A percentile compares a stretch with the other conserved stretches of the same genome.
Conservation (phyloP, 2,888 invertebrate genomes). For the Dicyrtomina minuta region DNA sequence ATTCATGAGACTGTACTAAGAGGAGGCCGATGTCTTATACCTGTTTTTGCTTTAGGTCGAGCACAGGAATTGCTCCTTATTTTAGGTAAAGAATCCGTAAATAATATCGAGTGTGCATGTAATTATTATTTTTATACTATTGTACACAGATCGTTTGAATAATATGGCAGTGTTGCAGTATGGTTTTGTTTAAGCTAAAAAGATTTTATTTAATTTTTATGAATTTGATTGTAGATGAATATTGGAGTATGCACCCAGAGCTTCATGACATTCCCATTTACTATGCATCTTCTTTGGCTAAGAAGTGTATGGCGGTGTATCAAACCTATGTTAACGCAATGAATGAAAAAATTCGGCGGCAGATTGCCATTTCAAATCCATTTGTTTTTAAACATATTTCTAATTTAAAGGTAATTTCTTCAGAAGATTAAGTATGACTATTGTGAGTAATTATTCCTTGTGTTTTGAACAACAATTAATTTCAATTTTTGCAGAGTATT, state of each 20-base stretch:
- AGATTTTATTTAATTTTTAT: not conserved
- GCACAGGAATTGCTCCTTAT: slow-evolving; percentile 95
- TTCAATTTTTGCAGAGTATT: slow-evolving; percentile 77
- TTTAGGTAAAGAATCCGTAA: slow-evolving; percentile 61
- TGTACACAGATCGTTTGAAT: too few relatives aligned
- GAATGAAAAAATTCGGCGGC: slow-evolving; percentile 94
- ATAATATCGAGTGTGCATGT: not conserved
- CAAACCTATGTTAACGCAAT: slow-evolving; percentile 99
- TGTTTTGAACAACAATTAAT: not conserved
- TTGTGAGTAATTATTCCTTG: too few relatives aligned
- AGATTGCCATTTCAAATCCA: slow-evolving; percentile 97
- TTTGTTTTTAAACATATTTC: slow-evolving; percentile 98
- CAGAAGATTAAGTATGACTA: not conserved
- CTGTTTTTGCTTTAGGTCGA: slow-evolving; percentile 96
- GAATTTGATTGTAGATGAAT: too few relatives aligned
- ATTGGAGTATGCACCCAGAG: slow-evolving; percentile 95
- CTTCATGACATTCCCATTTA: slow-evolving; percentile 98
- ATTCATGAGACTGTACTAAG: slow-evolving; percentile 94
- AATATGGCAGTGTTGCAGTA: too few relatives aligned
- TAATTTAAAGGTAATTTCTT: slow-evolving; percentile 71
- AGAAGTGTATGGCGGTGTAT: slow-evolving; percentile 99
- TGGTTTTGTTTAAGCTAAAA: too few relatives aligned
- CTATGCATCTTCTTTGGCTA: slow-evolving; percentile 97
- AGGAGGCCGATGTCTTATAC: slow-evolving; percentile 97
- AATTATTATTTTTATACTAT: not conserved